Conservation (phyloP, 1,140 invertebrate species). For the Branchinecta lindahli region DNA sequence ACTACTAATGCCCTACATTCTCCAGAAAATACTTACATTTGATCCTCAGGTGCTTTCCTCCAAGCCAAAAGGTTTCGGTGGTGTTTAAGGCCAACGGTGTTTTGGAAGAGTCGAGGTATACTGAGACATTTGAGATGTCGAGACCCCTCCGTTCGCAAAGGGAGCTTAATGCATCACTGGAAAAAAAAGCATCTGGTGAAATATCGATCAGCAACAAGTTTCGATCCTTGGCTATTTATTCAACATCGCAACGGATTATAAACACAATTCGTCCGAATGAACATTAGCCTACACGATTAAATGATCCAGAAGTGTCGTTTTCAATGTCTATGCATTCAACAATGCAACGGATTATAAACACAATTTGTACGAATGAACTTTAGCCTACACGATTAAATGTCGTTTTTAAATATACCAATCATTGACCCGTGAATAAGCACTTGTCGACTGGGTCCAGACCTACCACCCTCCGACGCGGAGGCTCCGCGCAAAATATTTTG, state of each 20-base stretch:
- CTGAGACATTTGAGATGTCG: slow-evolving; percentile 43
- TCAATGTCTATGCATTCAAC: too few species aligned
- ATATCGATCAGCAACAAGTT: too few species aligned
- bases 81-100: slow-evolving; percentile 39
- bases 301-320: too few species aligned
- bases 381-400: too few species aligned
- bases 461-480: too few species aligned
- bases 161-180: slow-evolving; percentile 38
- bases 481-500: too few species aligned
- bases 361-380: too few species aligned
- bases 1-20: too few species aligned
- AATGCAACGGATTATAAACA: too few species aligned
- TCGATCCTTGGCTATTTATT: background rate
- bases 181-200: slow-evolving; percentile 27
- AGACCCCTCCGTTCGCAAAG: slow-evolving; percentile 43
- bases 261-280: slow-evolving; percentile 14
- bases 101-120: slow-evolving; percentile 46
- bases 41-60: slow-evolving; percentile 51
- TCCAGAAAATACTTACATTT: slow-evolving; percentile 35
- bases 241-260: slow-evolving; percentile 16
- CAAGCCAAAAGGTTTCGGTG: slow-evolving; percentile 46
- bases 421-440: too few species aligned
- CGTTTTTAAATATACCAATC: too few species aligned
- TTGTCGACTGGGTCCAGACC: too few species aligned
- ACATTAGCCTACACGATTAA: background rate